These are phyloP conservation scores for Barypeithes pellucidus DNA, from an alignment of 2,888 invertebrate genomes.

Conservation along the genomic window DNA sequence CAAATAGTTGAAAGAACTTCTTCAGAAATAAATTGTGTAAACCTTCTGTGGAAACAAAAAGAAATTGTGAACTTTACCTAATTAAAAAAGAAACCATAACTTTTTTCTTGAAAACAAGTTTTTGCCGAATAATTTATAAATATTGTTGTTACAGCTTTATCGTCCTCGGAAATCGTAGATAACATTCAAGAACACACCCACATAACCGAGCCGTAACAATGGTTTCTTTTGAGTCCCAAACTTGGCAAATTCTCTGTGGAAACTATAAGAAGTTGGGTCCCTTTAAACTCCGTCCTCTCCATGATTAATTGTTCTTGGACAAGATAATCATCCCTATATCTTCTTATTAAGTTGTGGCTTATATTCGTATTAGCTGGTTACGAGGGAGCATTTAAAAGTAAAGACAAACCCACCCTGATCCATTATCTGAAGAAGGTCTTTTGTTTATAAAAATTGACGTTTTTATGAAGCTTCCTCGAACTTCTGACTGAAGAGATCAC, in stretches of 20 bases:
- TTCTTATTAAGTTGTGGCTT: conserved; percentile 35
- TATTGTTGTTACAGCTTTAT: conserved; percentile 5
- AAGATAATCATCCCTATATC: conserved; percentile 52
- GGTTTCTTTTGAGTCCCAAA: conserved; percentile 37
- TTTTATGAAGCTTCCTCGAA: no score
- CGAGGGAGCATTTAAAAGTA: conserved; percentile 5
- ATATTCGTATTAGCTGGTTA: conserved; percentile 16
- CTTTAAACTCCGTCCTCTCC: conserved; percentile 17
- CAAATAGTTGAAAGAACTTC: no score
- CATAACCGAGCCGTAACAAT: conserved; percentile 44
- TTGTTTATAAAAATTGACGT: no score
- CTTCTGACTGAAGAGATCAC: no score
- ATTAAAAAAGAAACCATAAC: background rate
- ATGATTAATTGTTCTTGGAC: conserved; percentile 50
- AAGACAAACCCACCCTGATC: no score
- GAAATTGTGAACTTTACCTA: no score
- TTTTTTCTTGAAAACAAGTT: background rate
- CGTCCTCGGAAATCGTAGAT: conserved; percentile 1
- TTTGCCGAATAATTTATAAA: conserved; percentile 6
- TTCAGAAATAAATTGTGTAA: no score
- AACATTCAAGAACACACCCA: conserved; percentile 34
- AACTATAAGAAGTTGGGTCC: conserved; percentile 47
- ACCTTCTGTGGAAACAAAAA: no score
- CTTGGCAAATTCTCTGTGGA: conserved; percentile 36
- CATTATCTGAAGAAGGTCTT: no score